phyloP scores from a whole-genome alignment of 1,140 invertebrate genomes.

The Papilio dardanus region DNA sequence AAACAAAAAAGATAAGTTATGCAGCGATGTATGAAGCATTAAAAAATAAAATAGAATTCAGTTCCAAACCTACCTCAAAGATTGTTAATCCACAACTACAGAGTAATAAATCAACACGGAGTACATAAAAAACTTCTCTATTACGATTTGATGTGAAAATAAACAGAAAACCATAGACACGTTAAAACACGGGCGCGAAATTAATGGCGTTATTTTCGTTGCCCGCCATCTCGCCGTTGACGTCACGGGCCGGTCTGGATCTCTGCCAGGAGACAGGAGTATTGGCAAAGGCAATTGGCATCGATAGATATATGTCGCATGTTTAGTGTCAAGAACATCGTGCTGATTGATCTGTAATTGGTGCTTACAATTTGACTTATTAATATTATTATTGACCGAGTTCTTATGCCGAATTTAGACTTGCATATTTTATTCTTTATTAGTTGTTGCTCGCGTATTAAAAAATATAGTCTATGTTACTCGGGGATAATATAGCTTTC shows the following conservation, averaged over 20 bases:
- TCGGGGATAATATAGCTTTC: no score
- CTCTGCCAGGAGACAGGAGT: conserved; percentile 37
- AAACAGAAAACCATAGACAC: conserved; percentile 30
- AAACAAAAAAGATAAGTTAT: no score
- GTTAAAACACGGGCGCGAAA: conserved; percentile 26
- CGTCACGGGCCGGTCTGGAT: conserved; percentile 30
- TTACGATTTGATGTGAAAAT: conserved; percentile 16
- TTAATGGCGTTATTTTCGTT: conserved; percentile 25
- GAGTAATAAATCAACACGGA: conserved; percentile 15
- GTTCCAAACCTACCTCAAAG: neutral
- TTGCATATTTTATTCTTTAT: neutral
- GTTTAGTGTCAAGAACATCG: conserved; percentile 24
- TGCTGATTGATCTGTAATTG: conserved; percentile 33
- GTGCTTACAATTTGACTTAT: conserved; percentile 28
- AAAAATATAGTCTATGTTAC: no score
- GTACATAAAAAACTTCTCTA: conserved; percentile 2
- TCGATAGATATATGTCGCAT: conserved; percentile 41
- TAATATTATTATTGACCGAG: neutral
- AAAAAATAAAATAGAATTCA: neutral
- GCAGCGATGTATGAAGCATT: no score
- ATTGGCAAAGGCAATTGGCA: conserved; percentile 44
- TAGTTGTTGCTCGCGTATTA: no score
- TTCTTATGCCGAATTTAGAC: neutral
- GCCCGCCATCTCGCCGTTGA: conserved; percentile 1
- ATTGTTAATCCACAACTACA: neutral